Conservation (phyloP, 2,797 vertebrate species). For the Melanotaenia nigrans region DNA sequence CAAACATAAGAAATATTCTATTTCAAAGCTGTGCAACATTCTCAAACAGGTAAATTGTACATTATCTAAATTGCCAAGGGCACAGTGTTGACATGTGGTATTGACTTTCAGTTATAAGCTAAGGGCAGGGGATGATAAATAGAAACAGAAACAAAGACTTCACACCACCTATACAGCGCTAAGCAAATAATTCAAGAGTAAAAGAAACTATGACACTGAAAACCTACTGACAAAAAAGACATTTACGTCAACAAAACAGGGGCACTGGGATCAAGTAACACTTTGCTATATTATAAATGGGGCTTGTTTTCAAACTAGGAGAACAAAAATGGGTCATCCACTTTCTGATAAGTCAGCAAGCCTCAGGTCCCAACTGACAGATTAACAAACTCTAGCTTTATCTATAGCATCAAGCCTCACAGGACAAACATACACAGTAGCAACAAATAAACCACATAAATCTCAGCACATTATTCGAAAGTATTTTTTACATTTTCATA, state of each 20-base stretch:
- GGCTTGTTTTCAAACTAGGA: slow-evolving; percentile 15
- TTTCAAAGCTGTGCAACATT: slow-evolving; percentile 37
- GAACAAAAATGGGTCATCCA: slow-evolving; percentile 32
- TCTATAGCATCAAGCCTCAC: slow-evolving; percentile 22
- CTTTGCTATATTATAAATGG: slow-evolving; percentile 10
- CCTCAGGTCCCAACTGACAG: slow-evolving; percentile 32
- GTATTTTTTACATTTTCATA: slow-evolving; percentile 23
- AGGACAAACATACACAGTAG: slow-evolving; percentile 24
- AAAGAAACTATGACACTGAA: not conserved
- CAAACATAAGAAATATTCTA: slow-evolving; percentile 1
- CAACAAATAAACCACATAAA: slow-evolving; percentile 39
- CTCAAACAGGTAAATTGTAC: slow-evolving; percentile 31
- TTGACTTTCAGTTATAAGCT: slow-evolving; percentile 39
- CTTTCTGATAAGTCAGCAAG: slow-evolving; percentile 5
- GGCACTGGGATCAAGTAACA: slow-evolving; percentile 17
- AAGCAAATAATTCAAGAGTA: not conserved
- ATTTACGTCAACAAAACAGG: slow-evolving; percentile 6
- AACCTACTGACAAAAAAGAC: slow-evolving; percentile 18
- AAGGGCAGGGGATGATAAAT: slow-evolving; percentile 61
- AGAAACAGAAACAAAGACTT: slow-evolving; percentile 40
- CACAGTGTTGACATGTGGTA: slow-evolving; percentile 52
- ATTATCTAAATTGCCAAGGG: slow-evolving; percentile 43
- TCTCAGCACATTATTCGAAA: slow-evolving; percentile 29
- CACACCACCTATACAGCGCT: slow-evolving; percentile 28
- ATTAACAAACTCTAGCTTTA: slow-evolving; percentile 40